Evolutionary conservation across 2,113 vertebrate species (phyloP).

Genomic region (Corythaeola cristata): DNA sequence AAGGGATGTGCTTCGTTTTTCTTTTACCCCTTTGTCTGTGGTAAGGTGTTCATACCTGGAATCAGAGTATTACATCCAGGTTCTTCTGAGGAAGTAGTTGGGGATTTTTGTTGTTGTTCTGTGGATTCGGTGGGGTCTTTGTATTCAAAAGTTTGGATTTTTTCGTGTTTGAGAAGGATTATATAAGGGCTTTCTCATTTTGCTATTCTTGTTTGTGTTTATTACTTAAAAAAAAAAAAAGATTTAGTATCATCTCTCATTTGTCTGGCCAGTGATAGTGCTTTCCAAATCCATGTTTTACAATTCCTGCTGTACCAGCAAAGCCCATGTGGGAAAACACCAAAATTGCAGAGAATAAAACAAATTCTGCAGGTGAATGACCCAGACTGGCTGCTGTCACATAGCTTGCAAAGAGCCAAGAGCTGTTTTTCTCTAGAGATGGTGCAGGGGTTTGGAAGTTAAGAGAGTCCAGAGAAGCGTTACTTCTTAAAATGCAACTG

Average conservation of each 20-base stretch:
- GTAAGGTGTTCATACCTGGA: background rate
- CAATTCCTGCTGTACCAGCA: background rate
- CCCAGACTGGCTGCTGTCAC: background rate
- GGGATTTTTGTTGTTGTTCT: background rate
- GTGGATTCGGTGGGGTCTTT: background rate
- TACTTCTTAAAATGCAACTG: background rate
- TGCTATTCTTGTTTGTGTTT: background rate
- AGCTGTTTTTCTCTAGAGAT: background rate
- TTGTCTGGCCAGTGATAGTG: background rate
- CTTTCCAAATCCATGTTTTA: background rate
- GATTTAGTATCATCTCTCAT: background rate
- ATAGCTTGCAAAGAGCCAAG: background rate
- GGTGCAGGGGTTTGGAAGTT: background rate
- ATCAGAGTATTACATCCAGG: background rate
- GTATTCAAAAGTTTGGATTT: rapidly evolving
- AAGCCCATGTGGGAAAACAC: background rate
- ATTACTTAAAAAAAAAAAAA: background rate
- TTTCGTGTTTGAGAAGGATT: background rate
- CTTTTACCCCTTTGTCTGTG: background rate
- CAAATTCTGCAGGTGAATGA: background rate
- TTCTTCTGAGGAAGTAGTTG: background rate
- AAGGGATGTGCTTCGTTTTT: rapidly evolving
- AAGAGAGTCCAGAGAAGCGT: background rate
- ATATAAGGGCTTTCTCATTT: background rate
- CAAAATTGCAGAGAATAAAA: background rate